Conservation (phyloP, 2,888 invertebrate species). For the Conomelus anceps region DNA sequence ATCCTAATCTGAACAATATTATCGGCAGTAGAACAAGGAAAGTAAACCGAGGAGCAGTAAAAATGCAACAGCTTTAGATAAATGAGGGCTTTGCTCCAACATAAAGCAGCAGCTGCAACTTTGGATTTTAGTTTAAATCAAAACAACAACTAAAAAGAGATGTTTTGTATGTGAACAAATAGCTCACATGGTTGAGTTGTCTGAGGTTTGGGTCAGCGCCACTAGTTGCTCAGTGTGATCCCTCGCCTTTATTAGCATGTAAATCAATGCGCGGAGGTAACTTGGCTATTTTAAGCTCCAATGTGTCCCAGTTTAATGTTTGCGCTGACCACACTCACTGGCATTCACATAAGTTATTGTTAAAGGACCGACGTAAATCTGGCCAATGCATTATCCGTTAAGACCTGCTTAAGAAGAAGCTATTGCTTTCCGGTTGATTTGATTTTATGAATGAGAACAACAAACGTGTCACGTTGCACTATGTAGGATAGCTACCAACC, state of each 20-base stretch:
- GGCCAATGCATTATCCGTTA: neutral
- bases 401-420: neutral
- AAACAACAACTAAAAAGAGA: neutral
- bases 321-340: neutral
- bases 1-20: too few relatives aligned
- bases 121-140: neutral
- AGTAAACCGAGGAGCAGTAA: neutral
- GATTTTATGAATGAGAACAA: too few relatives aligned
- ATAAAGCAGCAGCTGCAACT: neutral
- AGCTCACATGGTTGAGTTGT: neutral
- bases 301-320: neutral
- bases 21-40: too few relatives aligned
- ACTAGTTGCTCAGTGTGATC: neutral
- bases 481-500: too few relatives aligned
- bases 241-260: neutral
- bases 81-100: neutral
- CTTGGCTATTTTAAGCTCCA: neutral
- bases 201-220: neutral
- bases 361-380: neutral
- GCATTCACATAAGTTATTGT: neutral
- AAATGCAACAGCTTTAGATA: neutral
- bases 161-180: neutral
- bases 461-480: too few relatives aligned
- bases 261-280: neutral
- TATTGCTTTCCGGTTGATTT: too few relatives aligned